phyloP scores from a whole-genome alignment of 2,113 vertebrate species.

The Benitochromis conjunctus region DNA sequence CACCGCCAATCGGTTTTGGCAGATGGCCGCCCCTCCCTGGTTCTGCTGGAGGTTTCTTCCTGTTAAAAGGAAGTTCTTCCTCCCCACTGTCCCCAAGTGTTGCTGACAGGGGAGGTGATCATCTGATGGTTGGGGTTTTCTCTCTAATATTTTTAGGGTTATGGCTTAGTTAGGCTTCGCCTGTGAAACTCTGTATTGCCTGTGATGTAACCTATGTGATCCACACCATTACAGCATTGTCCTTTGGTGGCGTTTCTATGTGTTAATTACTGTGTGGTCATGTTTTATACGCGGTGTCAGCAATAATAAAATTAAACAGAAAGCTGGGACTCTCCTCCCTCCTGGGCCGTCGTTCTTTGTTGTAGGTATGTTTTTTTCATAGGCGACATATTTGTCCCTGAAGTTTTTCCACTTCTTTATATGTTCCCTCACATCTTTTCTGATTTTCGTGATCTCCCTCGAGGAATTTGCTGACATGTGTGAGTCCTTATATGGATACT shows the following conservation, averaged over 20 bases:
- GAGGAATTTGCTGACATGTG: neutral
- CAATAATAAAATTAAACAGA: neutral
- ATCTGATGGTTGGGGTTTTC: neutral
- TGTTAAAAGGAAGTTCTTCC: neutral
- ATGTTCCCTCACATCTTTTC: neutral
- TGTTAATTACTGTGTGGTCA: neutral
- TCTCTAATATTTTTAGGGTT: no score
- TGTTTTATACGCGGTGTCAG: neutral
- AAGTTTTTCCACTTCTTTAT: neutral
- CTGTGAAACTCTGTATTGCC: no score
- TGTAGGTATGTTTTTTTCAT: neutral
- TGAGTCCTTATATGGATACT: neutral
- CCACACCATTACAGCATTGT: no score
- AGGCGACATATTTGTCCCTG: neutral
- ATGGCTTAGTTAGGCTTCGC: no score
- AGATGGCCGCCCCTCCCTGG: neutral
- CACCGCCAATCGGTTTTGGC: fast-evolving
- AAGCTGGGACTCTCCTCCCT: neutral
- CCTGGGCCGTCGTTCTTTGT: neutral
- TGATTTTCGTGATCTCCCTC: neutral
- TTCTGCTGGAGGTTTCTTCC: neutral
- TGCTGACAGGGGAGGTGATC: neutral
- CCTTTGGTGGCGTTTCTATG: neutral
- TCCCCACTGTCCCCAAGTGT: neutral
- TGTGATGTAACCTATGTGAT: no score